Percentiles rank a stretch among this genome's conserved stretches.
Evolutionary conservation across 2,797 vertebrate genomes (phyloP).

Genomic region (Thunnus albacares): DNA sequence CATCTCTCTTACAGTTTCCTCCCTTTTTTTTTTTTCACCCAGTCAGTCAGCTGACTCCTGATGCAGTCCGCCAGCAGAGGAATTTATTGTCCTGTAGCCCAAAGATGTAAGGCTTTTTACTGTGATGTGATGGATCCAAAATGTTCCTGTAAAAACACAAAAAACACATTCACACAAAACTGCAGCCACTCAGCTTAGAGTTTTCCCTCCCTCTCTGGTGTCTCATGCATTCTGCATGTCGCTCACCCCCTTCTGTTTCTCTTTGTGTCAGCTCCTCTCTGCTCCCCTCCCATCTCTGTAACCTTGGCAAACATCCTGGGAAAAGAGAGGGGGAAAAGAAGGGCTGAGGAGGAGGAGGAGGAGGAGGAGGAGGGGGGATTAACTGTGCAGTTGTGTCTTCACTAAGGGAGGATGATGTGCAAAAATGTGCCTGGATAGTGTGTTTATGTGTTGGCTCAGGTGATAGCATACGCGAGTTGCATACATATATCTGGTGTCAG

Average conservation of each 20-base stretch:
- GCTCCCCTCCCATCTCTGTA: constrained; percentile 36
- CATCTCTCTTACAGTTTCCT: constrained; percentile 21
- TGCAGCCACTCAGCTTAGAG: constrained; percentile 44
- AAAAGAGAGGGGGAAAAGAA: constrained; percentile 41
- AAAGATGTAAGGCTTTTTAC: constrained; percentile 24
- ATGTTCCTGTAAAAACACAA: neutral
- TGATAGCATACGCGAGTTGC: neutral
- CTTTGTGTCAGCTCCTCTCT: constrained; percentile 41
- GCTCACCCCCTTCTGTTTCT: constrained; percentile 14
- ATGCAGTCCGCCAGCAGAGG: constrained; percentile 28
- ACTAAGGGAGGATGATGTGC: constrained; percentile 32
- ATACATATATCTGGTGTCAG: constrained; percentile 41
- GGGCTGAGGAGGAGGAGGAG: constrained; percentile 2
- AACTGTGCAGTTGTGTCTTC: constrained; percentile 37
- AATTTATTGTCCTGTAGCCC: constrained; percentile 28
- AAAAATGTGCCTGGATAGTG: constrained; percentile 9
- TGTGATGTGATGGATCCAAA: constrained; percentile 27
- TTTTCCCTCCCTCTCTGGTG: constrained; percentile 43
- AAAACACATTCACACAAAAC: constrained; percentile 9
- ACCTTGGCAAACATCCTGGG: constrained; percentile 74
- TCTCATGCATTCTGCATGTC: constrained; percentile 73
- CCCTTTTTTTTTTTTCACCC: constrained; percentile 2
- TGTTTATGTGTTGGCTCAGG: constrained; percentile 17
- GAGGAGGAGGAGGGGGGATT: constrained; percentile 12
- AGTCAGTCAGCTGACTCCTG: neutral